Evolutionary conservation across 2,113 vertebrate genomes (phyloP), one percentile per base, ranked within the genome.

Genomic region (Poeciliopsis turrubarensis): DNA sequence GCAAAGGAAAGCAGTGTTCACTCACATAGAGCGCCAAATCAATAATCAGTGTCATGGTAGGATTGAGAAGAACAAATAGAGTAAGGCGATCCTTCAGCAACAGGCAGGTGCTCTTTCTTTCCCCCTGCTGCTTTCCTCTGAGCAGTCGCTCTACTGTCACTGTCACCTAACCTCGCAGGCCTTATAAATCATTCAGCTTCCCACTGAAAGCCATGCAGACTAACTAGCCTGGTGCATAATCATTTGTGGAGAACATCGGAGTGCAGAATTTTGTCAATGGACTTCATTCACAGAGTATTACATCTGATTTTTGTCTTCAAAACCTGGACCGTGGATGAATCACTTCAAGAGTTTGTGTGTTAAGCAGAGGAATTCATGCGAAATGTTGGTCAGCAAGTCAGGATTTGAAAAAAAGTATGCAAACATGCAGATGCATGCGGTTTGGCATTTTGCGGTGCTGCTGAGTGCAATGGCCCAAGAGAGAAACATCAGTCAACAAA

Each of bases 151-250:
- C 69, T 61, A 78, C 84, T 90, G 27, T 87, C 86, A 73, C 84
- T 88, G 87, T 91, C 87, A 94, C 87, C 84, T 89, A 87, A 94
- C 80, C 91, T 86, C 72, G 30, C 39, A 15, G 75, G 70, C 72
- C 70, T 85, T 77, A 94, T 95, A 70, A 92, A 95, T 93, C 81
- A 93, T 95, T 94, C 87, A 95, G 83, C 47, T 61, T 32, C 32
- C 73, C 69, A 88, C 25, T 76, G 84, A 92, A 92, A 89, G 91
- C 77, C 80, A 80, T 82, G 81, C 83, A 85, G 82, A 62, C 78
- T 61, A 82, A 82, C 73, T 31, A 61, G 29, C 72, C 54, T 34
- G 27, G 68, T 26, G 41, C 44, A 80, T 60, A 67, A 25, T 30
- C 62, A 60, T 60, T 60, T 37, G 14, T 72, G 17, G 47, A 63